Percentiles rank a stretch among this genome's conserved stretches.
These are phyloP conservation scores for Drosophila ercepeae DNA, from an alignment of 1,140 invertebrate genomes.

Conservation along the genomic window DNA sequence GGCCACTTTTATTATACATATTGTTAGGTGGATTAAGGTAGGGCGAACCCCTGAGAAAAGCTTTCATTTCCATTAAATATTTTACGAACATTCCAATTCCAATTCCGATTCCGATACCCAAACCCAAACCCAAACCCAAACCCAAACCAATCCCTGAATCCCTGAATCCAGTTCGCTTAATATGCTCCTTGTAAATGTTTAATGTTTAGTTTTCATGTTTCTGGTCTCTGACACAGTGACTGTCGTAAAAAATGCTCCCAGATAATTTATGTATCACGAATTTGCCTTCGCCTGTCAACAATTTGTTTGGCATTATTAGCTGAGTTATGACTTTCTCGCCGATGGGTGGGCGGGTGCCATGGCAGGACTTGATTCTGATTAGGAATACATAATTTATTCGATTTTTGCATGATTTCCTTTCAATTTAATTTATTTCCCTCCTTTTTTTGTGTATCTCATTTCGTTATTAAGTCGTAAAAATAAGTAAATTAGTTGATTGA, in stretches of 20 bases:
- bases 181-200: constrained; percentile 60
- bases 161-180: constrained; percentile 10
- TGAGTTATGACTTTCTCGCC: constrained; percentile 37
- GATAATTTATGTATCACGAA: constrained; percentile 61
- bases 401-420: constrained; percentile 54
- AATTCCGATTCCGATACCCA: no score
- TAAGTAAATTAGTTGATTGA: constrained; percentile 25
- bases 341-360: neutral
- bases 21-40: constrained; percentile 60
- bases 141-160: constrained; percentile 17
- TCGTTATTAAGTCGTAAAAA: constrained; percentile 3
- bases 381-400: constrained; percentile 73
- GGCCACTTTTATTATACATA: constrained; percentile 66
- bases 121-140: neutral
- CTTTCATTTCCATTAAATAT: constrained; percentile 24
- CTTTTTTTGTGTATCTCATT: constrained; percentile 9
- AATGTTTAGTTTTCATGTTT: constrained; percentile 50
- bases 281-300: constrained; percentile 47
- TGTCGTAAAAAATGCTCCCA: constrained; percentile 60
- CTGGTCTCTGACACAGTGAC: constrained; percentile 50
- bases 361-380: constrained; percentile 56
- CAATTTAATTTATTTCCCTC: constrained; percentile 37
- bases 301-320: constrained; percentile 48
- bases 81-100: constrained; percentile 20
- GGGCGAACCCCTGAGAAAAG: constrained; percentile 5